Evolutionary conservation across 1,140 invertebrate genomes (phyloP), one percentile per base, ranked within the genome.

Genomic region (Asbolus verrucosus): DNA sequence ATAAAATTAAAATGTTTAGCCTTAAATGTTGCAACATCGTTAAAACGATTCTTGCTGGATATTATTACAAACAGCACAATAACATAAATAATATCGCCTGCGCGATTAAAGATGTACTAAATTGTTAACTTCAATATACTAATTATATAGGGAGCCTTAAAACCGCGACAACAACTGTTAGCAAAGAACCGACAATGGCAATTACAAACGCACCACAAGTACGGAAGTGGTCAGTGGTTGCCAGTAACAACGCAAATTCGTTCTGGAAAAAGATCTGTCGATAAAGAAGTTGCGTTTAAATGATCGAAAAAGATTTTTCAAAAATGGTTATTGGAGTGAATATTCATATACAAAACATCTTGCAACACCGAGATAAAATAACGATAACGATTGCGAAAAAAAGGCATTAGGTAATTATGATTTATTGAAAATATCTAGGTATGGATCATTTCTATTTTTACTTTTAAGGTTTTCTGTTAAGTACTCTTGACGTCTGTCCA

Each of bases 401-500:
- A 27, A n/a, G 21, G 46, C 18, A 24, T 27, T 54, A 24, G 16
- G 1, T 21, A 54, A 31, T 27, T 54, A 54, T 54, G n/a, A 3
- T 30, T 19, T n/a, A 8, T 3, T 18, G 33, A 36, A 36, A 36
- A 36, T 24, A 21, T 50, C 21, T 54, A 54, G 46, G 46, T 54
- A 21, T 54, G 27, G 6, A 54, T 54, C 46, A 54, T 54, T 21
- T 54, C 46, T 54, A 54, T 54, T 54, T 54, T 54, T 54, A 54
- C 21, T 54, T 11, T 11, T 4, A 36, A 36, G 11, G 5, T n/a
- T 13, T 54, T 21, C 46, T 31, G 46, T 27, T n/a, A 5, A 18
- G 15, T 19, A 14, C n/a, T n/a, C 18, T 3, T 54, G 46, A 54
- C 46, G 46, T 54, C 46, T 21, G 46, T 27, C 19, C 19, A 54